These are phyloP conservation scores for Hypsopygia costalis DNA, from an alignment of 2,888 invertebrate species.

Conservation along the genomic window DNA sequence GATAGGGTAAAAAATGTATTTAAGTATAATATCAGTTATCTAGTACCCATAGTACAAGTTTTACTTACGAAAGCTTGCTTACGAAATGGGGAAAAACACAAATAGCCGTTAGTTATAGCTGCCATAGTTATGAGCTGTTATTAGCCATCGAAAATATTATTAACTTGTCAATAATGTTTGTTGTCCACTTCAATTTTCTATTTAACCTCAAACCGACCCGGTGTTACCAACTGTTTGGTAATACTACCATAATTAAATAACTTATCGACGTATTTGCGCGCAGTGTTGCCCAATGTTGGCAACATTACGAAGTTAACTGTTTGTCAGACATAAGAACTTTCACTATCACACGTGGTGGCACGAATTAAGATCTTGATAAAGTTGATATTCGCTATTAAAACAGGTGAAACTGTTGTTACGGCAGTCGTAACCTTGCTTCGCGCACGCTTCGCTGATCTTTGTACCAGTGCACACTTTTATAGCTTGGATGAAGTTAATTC, in stretches of 20 bases:
- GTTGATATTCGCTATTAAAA: constrained; percentile 19
- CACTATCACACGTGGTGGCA: constrained; percentile 27
- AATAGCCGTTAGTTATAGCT: no score
- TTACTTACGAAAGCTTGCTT: no score
- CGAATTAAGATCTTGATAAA: constrained; percentile 22
- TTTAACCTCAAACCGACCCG: constrained; percentile 8
- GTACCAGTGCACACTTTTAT: constrained; percentile 18
- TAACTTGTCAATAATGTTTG: constrained; percentile 6
- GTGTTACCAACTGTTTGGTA: constrained; percentile 17
- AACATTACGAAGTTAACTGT: constrained; percentile 1
- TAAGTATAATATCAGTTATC: no score
- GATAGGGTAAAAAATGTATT: no score
- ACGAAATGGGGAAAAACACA: no score
- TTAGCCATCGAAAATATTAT: neutral
- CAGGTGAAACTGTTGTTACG: constrained; percentile 28
- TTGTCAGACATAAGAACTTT: constrained; percentile 28
- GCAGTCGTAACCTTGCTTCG: constrained; percentile 27
- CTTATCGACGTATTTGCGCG: constrained; percentile 29
- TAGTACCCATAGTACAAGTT: no score
- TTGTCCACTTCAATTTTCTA: constrained; percentile 5
- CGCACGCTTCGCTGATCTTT: constrained; percentile 26
- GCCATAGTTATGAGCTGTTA: neutral
- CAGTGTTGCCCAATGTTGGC: constrained; percentile 21
- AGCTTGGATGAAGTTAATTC: neutral
- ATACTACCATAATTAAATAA: constrained; percentile 27